Conservation (phyloP, 2,113 vertebrate genomes). For the Dolichallabes microphthalmus region DNA sequence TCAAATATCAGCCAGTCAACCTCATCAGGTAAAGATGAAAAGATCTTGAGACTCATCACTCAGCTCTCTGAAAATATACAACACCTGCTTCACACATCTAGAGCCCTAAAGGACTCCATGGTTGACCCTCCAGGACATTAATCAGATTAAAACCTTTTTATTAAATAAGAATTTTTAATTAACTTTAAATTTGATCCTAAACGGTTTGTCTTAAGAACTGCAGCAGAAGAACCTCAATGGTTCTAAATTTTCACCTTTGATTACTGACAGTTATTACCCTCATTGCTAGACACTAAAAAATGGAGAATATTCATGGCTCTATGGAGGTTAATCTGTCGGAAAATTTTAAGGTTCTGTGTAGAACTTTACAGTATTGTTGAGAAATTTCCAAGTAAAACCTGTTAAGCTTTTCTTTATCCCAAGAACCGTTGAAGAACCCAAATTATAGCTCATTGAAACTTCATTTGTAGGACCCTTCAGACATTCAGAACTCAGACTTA, state of each 20-base stretch:
- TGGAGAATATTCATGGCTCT: background rate
- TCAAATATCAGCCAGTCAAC: slow-evolving; percentile 94
- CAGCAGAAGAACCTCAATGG: background rate
- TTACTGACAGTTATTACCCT: background rate
- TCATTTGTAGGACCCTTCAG: background rate
- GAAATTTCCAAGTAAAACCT: background rate
- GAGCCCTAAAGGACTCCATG: background rate
- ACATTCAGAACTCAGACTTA: background rate
- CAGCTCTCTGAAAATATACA: background rate
- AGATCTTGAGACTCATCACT: background rate
- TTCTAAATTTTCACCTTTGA: background rate
- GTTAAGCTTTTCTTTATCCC: background rate
- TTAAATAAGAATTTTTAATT: background rate
- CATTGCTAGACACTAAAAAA: background rate
- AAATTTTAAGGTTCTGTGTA: background rate
- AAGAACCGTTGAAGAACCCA: background rate
- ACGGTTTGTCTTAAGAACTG: background rate
- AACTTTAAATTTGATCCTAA: too few species aligned
- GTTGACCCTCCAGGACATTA: background rate
- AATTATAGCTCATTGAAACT: background rate
- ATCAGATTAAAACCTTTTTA: background rate
- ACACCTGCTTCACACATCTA: background rate
- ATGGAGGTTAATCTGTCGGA: background rate
- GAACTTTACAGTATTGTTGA: background rate
- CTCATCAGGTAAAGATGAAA: slow-evolving; percentile 91